Evolutionary conservation across 1,140 invertebrate species (phyloP), one percentile per base, ranked within the genome.

Genomic region (Lordiphosa stackelbergi): DNA sequence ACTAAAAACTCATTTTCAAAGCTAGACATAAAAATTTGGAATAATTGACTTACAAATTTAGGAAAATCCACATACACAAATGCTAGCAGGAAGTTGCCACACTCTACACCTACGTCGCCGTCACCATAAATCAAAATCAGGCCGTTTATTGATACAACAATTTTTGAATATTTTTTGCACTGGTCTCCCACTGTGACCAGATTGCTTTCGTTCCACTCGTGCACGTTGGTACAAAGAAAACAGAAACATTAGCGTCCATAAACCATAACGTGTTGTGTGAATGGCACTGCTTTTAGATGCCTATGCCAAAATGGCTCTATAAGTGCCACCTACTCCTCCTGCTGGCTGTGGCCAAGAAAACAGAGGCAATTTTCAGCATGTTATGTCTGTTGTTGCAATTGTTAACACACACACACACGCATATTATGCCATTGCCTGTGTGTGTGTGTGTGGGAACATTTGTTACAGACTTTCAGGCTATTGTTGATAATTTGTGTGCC

Each of bases 361-460:
- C 68, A 72, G 68, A 77, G 78, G 83, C 75, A 81, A 68, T 81
- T 81, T 83, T 77, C 77, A 70, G 75, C 75, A 72, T 81, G 75
- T 81, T 81, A 72, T 74, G 72, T 43, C 72, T 83, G 77, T 81
- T 81, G 75, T 81, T 81, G 64, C 69, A 72, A 77, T 81, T 81
- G 75, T 79, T 75, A 69, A 66, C 62, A 64, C 53, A 61, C 55
- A 64, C 52, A 64, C 54, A 59, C 37, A 31, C 19, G 19, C 19
- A 19, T 19, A 19, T 19, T 19, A 3, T 19, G 19, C 19, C 19
- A 19, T 19, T 19, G 19, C 19, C 19, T 19, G 19, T 19, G 19
- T 19, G 19, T 19, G 19, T 19, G 19, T 19, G 19, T 19, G 16
- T 16, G 16, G 19, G 56, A 75, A 83, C 75, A 81, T 81, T 81